Percentiles rank a stretch among this genome's conserved stretches.
These are phyloP conservation scores for Pachyuromys duprasi DNA, from an alignment of 2,797 vertebrate genomes.

Conservation along the genomic window DNA sequence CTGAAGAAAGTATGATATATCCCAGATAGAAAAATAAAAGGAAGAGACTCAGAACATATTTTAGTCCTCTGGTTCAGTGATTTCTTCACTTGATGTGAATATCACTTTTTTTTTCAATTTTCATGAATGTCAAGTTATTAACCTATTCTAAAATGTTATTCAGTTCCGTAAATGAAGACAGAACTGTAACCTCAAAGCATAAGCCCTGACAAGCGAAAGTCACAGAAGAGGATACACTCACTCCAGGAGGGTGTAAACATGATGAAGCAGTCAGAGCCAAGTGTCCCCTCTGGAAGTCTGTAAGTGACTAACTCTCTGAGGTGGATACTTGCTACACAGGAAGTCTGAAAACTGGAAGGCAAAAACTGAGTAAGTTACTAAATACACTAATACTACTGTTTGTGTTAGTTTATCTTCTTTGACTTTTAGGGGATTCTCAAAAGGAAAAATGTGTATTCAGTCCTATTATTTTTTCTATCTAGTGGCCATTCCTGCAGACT, in stretches of 20 bases:
- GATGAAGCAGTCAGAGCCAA: neutral
- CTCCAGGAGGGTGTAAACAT: neutral
- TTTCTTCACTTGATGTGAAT: conserved; percentile 24
- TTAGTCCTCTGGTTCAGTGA: neutral
- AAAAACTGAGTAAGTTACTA: conserved; percentile 16
- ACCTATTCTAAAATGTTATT: neutral
- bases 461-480: neutral
- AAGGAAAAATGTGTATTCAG: neutral
- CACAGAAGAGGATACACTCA: neutral
- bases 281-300: neutral
- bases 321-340: neutral
- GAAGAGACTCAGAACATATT: neutral
- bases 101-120: neutral
- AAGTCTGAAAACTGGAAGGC: neutral
- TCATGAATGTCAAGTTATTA: neutral
- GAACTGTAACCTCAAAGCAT: neutral
- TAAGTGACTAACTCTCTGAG: neutral
- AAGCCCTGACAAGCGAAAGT: neutral
- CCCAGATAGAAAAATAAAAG: neutral
- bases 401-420: conserved; percentile 23
- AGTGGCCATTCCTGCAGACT: neutral
- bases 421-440: neutral
- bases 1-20: neutral
- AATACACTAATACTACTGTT: neutral
- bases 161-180: neutral